Base-by-base conservation (phyloP, 2,113 vertebrate genomes). In the Podiceps cristatus region DNA sequence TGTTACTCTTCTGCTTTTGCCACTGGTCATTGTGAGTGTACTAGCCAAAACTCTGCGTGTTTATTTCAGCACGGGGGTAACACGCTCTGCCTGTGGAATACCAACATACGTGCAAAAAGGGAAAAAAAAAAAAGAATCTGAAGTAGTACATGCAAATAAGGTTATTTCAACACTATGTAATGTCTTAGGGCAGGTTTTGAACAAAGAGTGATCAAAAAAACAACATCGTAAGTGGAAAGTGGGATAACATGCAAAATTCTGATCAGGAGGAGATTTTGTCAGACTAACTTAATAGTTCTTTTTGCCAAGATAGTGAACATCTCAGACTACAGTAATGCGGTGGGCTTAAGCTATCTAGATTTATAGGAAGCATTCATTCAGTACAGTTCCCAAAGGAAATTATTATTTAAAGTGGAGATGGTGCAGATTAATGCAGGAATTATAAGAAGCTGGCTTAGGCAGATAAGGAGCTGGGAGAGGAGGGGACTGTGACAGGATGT, bases 361-460 rank as follows among this genome's bases (percentile, higher is more conserved):
- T 81, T 91, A 63, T 28, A 25, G 56, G 80, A 79, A 72, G 53
- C 77, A 44, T 85, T 97, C 69, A 82, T 66, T 95, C 88, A 60
- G 35, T 72, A 33, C 58, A 19, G 12, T 23, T 91, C 93, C 87
- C 91, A 64, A 49, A 96, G 96, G 91, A 96, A 96, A 93, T 87
- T 85, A 78, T 75, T 85, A 68, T 93, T 95, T 88, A 60, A 96
- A 94, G 66, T 11, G 1, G 56, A 96, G 95, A 93, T 97, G 89
- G 58, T 7, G 1, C 77, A 79, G 95, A 96, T 96, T 88, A 89
- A 56, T 81, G 7, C 18, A 16, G 62, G 90, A 96, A 94, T 96
- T 96, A 76, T 20, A 75, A 79, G 73, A 68, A 91, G 69, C 80
- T 95, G 91, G 12, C 18, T 74, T 50, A 56, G 77, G 64, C 47